Evolutionary conservation across 2,888 invertebrate species (phyloP).

Genomic region (Dione juno): DNA sequence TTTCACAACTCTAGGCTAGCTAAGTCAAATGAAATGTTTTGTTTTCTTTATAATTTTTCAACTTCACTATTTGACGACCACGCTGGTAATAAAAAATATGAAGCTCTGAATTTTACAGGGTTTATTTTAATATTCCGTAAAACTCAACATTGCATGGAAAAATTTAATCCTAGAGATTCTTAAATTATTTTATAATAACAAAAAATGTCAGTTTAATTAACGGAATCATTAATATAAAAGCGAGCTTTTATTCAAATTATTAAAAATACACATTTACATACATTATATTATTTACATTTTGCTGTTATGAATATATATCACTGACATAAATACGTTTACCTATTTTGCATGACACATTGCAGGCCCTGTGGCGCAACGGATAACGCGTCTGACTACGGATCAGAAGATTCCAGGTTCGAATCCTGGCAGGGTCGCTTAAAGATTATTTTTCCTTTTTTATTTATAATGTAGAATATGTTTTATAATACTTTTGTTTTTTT

Average conservation of each 20-base stretch:
- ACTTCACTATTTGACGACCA: neutral
- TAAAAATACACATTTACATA: no score
- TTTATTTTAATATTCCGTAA: no score
- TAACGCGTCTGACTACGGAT: constrained; percentile 89
- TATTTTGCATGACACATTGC: neutral
- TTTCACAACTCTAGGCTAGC: neutral
- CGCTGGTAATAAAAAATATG: no score
- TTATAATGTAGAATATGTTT: neutral
- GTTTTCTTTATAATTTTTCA: neutral
- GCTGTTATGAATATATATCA: neutral
- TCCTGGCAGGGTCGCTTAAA: constrained; percentile 83
- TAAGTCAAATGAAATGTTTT: constrained; percentile 14
- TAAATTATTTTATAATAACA: no score
- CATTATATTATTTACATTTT: no score
- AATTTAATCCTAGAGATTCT: no score
- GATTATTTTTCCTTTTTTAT: constrained; percentile 1
- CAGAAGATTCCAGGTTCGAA: constrained; percentile 87
- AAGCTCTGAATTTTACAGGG: no score
- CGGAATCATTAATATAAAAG: no score
- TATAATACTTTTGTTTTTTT: neutral
- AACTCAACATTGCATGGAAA: no score
- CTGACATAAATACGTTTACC: neutral
- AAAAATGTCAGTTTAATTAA: no score
- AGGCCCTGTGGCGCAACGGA: constrained; percentile 87
- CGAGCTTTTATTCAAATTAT: no score